A percentile compares a stretch with the other conserved stretches of the same genome.
Conservation (phyloP, 2,888 invertebrate species). For the Orthosia gothica region DNA sequence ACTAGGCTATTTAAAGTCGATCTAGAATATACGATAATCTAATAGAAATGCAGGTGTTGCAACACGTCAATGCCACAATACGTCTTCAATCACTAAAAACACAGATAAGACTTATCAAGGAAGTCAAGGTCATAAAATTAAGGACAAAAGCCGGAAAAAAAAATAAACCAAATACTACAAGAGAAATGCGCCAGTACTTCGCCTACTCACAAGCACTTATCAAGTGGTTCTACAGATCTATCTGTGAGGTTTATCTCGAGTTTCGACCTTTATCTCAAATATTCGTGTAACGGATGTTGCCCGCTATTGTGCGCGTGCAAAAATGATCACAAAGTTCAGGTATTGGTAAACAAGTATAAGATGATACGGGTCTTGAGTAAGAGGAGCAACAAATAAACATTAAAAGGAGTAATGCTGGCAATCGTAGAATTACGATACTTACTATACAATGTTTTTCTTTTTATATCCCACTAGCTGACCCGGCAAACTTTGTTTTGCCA, state of each 20-base stretch:
- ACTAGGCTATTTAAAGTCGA: not conserved
- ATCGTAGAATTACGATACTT: not conserved
- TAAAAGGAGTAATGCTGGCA: not conserved
- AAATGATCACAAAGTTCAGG: constrained; percentile 47
- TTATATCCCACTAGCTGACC: no score
- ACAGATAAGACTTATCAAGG: constrained; percentile 37
- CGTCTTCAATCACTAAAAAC: constrained; percentile 25
- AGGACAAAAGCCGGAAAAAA: constrained; percentile 9
- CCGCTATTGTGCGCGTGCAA: constrained; percentile 47
- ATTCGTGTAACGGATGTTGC: constrained; percentile 53
- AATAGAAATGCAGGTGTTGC: constrained; percentile 22
- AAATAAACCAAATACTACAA: not conserved
- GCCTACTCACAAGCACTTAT: constrained; percentile 20
- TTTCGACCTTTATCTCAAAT: constrained; percentile 57
- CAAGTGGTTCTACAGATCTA: constrained; percentile 36
- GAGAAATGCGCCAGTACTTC: not conserved
- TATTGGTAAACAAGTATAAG: constrained; percentile 47
- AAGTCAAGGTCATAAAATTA: constrained; percentile 25
- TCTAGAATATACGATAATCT: not conserved
- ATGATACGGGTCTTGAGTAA: not conserved
- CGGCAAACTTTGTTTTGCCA: no score
- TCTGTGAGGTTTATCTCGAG: constrained; percentile 34
- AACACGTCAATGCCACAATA: constrained; percentile 9
- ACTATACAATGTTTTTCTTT: no score
- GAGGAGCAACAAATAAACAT: not conserved